Base-by-base conservation (phyloP, 2,888 invertebrate genomes). In the Netelia virgata region DNA sequence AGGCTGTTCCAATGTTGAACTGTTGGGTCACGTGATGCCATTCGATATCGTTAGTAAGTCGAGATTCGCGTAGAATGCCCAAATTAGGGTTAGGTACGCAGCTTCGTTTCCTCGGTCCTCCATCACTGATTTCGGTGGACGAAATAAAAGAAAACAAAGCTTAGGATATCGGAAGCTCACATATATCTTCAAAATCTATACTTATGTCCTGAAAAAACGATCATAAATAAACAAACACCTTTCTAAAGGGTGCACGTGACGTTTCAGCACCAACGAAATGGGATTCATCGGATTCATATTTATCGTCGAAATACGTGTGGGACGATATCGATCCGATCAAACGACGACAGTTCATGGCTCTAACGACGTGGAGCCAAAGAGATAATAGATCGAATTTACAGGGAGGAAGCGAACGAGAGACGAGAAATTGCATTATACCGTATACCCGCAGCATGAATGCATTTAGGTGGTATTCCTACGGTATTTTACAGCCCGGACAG, bases 401-500 rank as follows among this genome's bases (percentile, higher is more conserved):
- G 20, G 23, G 59, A 53, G 59, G 36, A 68, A 53, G 20, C 59
- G 57, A 78, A 14, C 47, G 80, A 11, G 63, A 57, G 68, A 73
- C 59, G 63, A 63, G 70, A 73, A 77, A 69, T 77, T 68, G 61
- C 68, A 47, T 80, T 77, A 74, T 23, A 78, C 72, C 72, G 36
- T 23, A 18, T 66, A 9, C 10, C 16, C 5, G 28, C 23, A 20
- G 72, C 59, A 70, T 66, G 23, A 43, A 72, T 83, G 36, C 64
- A 68, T 80, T 76, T 68, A 84, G 72, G 66, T 72, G 59, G 16
- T 14, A 84, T 80, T 84, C 68, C 68, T 80, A 68, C 76, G 79
- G 85, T 73, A 84, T 87, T 88, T 86, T 68, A 41, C 69, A 70
- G 66, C 64, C 61, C 72, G 41, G 41, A 55, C 79, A 66, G 75